A percentile compares a stretch with the other conserved stretches of the same genome.
These are phyloP conservation scores for Drosophila yakuba DNA, from an alignment of 1,140 invertebrate genomes.

Conservation along the genomic window DNA sequence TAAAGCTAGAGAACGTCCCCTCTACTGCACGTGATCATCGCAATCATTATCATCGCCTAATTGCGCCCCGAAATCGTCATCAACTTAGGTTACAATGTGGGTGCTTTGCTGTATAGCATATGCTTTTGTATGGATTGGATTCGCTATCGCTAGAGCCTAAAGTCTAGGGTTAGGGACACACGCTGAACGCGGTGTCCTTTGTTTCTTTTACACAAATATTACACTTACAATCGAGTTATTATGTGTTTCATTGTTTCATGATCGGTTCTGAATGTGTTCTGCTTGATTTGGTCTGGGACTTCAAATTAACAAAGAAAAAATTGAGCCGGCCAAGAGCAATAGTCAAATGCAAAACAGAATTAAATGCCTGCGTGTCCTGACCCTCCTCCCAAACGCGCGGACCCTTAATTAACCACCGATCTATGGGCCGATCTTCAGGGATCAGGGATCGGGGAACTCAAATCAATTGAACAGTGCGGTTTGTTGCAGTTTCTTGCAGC, in stretches of 20 bases:
- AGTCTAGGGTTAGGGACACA: slow-evolving; percentile 72
- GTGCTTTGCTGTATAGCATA: slow-evolving; percentile 17
- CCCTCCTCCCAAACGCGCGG: slow-evolving; percentile 10
- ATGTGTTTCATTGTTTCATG: slow-evolving; percentile 62
- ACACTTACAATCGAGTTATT: slow-evolving; percentile 62
- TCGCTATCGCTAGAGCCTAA: slow-evolving; percentile 57
- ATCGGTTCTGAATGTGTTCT: slow-evolving; percentile 47
- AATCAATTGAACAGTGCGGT: slow-evolving; percentile 46
- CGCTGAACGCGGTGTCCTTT: slow-evolving; percentile 60
- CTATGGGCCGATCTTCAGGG: neutral
- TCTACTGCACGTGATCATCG: slow-evolving; percentile 14
- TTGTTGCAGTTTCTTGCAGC: slow-evolving; percentile 55
- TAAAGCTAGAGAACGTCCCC: slow-evolving; percentile 61
- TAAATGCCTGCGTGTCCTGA: slow-evolving; percentile 36
- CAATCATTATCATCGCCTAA: slow-evolving; percentile 13
- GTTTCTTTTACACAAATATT: slow-evolving; percentile 62
- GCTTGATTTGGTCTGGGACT: slow-evolving; percentile 8
- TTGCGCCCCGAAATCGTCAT: slow-evolving; percentile 20
- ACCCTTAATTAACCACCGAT: slow-evolving; percentile 7
- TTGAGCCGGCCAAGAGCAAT: slow-evolving; percentile 16
- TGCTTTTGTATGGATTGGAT: slow-evolving; percentile 36
- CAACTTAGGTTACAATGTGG: slow-evolving; percentile 48
- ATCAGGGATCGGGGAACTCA: slow-evolving; percentile 8
- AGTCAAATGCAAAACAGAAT: slow-evolving; percentile 43
- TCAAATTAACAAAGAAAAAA: slow-evolving; percentile 23